Conservation (phyloP, 1,140 invertebrate genomes). For the Mactra quadrangularis region DNA sequence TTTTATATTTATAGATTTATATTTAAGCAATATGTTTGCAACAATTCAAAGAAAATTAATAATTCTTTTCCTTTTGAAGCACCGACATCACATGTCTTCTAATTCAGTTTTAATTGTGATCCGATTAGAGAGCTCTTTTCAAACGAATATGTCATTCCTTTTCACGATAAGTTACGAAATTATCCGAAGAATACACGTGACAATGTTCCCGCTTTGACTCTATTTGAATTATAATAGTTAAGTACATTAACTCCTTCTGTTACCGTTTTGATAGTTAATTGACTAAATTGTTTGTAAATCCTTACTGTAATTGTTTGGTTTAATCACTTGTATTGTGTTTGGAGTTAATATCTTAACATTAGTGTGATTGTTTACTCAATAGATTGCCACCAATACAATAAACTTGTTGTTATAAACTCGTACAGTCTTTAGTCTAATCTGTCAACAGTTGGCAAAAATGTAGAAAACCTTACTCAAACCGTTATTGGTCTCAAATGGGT, state of each 20-base stretch:
- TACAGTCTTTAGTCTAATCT: constrained; percentile 26
- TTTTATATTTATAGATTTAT: too few relatives aligned
- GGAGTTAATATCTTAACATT: constrained; percentile 35
- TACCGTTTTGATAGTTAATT: constrained; percentile 53
- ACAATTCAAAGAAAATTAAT: too few relatives aligned
- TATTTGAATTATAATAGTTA: constrained; percentile 1
- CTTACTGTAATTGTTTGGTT: constrained; percentile 32
- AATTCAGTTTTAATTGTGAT: constrained; percentile 8
- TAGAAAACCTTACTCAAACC: constrained; percentile 40
- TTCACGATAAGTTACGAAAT: constrained; percentile 26
- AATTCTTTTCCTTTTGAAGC: too few relatives aligned
- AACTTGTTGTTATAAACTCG: constrained; percentile 10
- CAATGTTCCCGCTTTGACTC: constrained; percentile 17
- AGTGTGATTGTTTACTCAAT: constrained; percentile 51
- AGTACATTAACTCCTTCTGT: constrained; percentile 47
- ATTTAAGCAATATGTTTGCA: too few relatives aligned
- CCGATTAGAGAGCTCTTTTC: constrained; percentile 10
- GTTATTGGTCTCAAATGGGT: constrained; percentile 19
- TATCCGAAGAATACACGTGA: constrained; percentile 23
- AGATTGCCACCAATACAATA: constrained; percentile 6
- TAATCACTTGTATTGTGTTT: constrained; percentile 49
- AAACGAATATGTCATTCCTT: neutral
- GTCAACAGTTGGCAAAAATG: constrained; percentile 33
- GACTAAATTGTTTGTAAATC: constrained; percentile 36
- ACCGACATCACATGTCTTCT: neutral